These are phyloP conservation scores for Aphidius colemani DNA, from an alignment of 2,888 invertebrate genomes.

Conservation along the genomic window DNA sequence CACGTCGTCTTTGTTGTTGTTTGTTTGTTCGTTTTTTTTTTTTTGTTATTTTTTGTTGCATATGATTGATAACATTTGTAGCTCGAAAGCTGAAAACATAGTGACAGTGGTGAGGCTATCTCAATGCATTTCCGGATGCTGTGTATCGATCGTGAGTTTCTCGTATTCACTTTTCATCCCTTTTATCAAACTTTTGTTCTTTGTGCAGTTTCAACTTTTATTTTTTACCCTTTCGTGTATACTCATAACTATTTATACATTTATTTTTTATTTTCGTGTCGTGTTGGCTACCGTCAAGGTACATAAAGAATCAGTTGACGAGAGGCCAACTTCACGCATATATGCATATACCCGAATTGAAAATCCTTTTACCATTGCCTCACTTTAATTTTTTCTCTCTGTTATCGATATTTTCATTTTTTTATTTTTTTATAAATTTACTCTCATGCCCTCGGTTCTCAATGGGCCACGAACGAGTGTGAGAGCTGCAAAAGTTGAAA, in stretches of 20 bases:
- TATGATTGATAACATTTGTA: slow-evolving; percentile 12
- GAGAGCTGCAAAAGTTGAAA: background rate
- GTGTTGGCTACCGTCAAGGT: slow-evolving; percentile 19
- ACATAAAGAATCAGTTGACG: slow-evolving; percentile 28
- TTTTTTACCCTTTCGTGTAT: background rate
- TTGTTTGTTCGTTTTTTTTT: slow-evolving; percentile 4
- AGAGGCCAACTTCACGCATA: slow-evolving; percentile 16
- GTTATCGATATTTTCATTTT: background rate
- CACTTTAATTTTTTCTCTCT: background rate
- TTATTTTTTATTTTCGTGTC: slow-evolving; percentile 10
- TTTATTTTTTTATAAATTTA: background rate
- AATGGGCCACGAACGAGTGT: background rate
- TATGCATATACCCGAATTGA: slow-evolving; percentile 21
- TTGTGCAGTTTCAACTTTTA: slow-evolving; percentile 1
- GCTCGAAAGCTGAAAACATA: slow-evolving; percentile 7
- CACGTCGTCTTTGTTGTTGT: background rate
- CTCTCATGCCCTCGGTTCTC: background rate
- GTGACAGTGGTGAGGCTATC: slow-evolving; percentile 29
- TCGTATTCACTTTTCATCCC: slow-evolving; percentile 3
- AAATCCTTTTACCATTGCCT: slow-evolving; percentile 19
- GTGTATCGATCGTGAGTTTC: slow-evolving; percentile 22
- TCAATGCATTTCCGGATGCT: slow-evolving; percentile 32
- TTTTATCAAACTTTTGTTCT: slow-evolving; percentile 3
- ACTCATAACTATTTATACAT: slow-evolving; percentile 1
- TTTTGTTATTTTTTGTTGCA: slow-evolving; percentile 10